Evolutionary conservation across 2,113 vertebrate genomes (phyloP).

Genomic region (Tautogolabrus adspersus): DNA sequence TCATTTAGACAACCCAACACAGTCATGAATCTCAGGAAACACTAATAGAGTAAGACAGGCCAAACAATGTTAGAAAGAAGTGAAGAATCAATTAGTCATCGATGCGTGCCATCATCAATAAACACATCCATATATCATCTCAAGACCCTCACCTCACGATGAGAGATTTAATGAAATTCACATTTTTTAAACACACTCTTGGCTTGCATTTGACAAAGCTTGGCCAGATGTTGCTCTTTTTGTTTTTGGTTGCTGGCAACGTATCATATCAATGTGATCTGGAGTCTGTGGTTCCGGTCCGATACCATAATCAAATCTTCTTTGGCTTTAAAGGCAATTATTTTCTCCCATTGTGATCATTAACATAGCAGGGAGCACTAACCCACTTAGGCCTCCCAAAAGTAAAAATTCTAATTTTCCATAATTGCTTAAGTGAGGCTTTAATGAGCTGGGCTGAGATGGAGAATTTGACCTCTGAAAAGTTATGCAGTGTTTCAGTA

Average conservation of each 20-base stretch:
- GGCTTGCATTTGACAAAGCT: constrained; percentile 43
- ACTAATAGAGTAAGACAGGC: constrained; percentile 29
- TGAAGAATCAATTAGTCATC: constrained; percentile 67
- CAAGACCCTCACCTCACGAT: constrained; percentile 32
- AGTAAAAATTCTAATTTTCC: constrained; percentile 78
- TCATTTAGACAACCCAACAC: constrained; percentile 25
- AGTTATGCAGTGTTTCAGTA: constrained; percentile 41
- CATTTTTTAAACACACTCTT: constrained; percentile 46
- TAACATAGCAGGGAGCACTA: constrained; percentile 77
- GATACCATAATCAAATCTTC: constrained; percentile 77
- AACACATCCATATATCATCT: constrained; percentile 59
- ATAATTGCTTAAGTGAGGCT: constrained; percentile 72
- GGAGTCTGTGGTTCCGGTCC: constrained; percentile 61
- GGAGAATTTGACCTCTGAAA: constrained; percentile 64
- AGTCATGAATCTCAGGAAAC: constrained; percentile 61
- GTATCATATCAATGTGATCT: constrained; percentile 73
- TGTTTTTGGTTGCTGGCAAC: neutral
- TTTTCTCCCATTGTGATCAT: constrained; percentile 77
- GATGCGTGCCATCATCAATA: constrained; percentile 53
- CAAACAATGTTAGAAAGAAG: constrained; percentile 50
- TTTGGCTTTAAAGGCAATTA: constrained; percentile 60
- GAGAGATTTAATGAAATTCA: constrained; percentile 48
- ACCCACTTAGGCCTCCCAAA: constrained; percentile 75
- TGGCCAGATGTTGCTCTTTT: constrained; percentile 39
- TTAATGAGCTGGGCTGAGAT: constrained; percentile 70